Conservation (phyloP, 2,888 invertebrate genomes). For the Eupelmus urozonus region DNA sequence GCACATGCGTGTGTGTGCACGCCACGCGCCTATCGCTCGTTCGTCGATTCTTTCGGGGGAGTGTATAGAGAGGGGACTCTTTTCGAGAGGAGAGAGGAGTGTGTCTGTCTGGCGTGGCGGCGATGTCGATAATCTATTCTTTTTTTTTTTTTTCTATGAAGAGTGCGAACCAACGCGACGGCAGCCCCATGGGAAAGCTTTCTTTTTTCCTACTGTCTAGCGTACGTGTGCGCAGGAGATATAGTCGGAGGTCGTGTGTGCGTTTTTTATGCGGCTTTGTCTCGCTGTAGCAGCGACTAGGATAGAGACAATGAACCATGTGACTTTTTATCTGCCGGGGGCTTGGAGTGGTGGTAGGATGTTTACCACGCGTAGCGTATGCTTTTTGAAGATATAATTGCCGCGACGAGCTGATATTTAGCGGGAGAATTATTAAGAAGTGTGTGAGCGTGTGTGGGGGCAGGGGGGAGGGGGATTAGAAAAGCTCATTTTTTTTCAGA, state of each 20-base stretch:
- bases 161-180: neutral
- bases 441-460: neutral
- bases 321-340: slow-evolving; percentile 13
- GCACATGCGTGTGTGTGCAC: neutral
- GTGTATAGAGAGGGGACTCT: neutral
- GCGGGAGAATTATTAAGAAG: slow-evolving; percentile 10
- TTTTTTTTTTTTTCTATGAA: neutral
- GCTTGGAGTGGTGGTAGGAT: neutral
- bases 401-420: neutral
- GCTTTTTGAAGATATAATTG: neutral
- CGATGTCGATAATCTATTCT: slow-evolving; percentile 44
- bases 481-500: too few relatives aligned
- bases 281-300: neutral
- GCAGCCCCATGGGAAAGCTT: neutral
- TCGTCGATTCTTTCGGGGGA: slow-evolving; percentile 31
- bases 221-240: neutral
- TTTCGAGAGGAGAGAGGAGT: neutral
- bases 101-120: neutral
- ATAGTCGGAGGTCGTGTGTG: neutral
- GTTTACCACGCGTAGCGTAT: slow-evolving; percentile 1
- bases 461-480: too few relatives aligned
- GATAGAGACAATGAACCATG: neutral
- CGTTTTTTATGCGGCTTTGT: slow-evolving; percentile 32
- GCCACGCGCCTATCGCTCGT: neutral
- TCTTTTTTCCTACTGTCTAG: neutral